Evolutionary conservation across 2,888 invertebrate species (phyloP).

Genomic region (Pyrgus malvae): DNA sequence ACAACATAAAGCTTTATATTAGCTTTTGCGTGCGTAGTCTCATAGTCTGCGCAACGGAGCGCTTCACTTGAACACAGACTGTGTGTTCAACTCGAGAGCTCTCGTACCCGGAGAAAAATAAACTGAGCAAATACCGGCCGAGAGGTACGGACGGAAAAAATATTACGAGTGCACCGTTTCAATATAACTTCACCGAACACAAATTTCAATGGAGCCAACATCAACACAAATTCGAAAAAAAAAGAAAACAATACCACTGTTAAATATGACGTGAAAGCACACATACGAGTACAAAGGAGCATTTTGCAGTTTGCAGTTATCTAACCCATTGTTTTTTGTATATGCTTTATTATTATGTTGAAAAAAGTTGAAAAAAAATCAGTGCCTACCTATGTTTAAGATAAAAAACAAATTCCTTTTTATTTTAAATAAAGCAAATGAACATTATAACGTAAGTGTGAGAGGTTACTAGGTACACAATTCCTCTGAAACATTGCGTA

Average conservation of each 20-base stretch:
- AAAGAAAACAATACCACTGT: constrained; percentile 19
- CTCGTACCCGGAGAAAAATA: constrained; percentile 60
- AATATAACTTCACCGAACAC: constrained; percentile 44
- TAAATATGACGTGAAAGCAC: constrained; percentile 22
- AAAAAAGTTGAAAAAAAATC: too few relatives aligned
- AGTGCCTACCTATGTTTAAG: too few relatives aligned
- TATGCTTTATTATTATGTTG: too few relatives aligned
- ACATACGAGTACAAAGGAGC: constrained; percentile 20
- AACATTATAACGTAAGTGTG: too few relatives aligned
- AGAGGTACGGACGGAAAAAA: constrained; percentile 55
- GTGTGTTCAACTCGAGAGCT: constrained; percentile 60
- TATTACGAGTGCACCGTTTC: constrained; percentile 57
- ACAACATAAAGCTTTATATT: constrained; percentile 63
- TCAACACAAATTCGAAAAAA: constrained; percentile 21
- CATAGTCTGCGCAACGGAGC: constrained; percentile 42
- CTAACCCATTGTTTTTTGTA: constrained; percentile 9
- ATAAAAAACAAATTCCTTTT: too few relatives aligned
- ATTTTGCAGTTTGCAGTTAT: constrained; percentile 17
- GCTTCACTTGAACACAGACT: constrained; percentile 66
- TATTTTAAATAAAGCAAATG: too few relatives aligned
- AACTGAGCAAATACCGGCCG: constrained; percentile 69
- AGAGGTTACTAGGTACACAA: too few relatives aligned
- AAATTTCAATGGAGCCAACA: constrained; percentile 37
- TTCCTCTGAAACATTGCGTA: too few relatives aligned
- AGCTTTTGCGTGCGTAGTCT: constrained; percentile 49